Evolutionary conservation across 2,113 vertebrate genomes (phyloP).

Genomic region (Craseonycteris thonglongyai): DNA sequence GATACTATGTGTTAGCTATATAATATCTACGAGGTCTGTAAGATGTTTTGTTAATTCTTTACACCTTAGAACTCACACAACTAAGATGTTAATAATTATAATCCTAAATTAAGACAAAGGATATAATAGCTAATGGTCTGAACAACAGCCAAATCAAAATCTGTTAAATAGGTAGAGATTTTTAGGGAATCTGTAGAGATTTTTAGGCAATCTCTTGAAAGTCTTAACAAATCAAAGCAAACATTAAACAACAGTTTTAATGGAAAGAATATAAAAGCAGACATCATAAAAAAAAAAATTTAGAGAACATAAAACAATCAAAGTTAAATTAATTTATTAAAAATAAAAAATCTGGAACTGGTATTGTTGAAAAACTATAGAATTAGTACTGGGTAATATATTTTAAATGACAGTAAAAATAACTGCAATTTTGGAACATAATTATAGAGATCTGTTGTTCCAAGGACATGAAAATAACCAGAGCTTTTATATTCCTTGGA

Average conservation of each 20-base stretch:
- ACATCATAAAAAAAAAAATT: conserved; percentile 38
- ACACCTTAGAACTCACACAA: neutral
- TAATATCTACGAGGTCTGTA: neutral
- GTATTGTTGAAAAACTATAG: neutral
- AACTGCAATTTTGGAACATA: conserved; percentile 5
- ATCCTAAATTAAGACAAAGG: neutral
- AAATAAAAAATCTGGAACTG: conserved; percentile 25
- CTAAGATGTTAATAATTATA: conserved; percentile 15
- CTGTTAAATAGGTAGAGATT: neutral
- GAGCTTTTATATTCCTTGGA: conserved; percentile 21
- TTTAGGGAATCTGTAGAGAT: neutral
- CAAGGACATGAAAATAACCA: conserved; percentile 31
- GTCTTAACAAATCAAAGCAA: conserved; percentile 46
- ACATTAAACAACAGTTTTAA: conserved; percentile 39
- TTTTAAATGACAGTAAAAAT: conserved; percentile 38
- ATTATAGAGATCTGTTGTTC: conserved; percentile 44
- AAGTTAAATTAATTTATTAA: neutral
- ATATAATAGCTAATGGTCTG: neutral
- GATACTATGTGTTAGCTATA: neutral
- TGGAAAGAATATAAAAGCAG: conserved; percentile 35
- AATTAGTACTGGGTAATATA: neutral
- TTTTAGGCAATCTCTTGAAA: neutral
- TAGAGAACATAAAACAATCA: conserved; percentile 37
- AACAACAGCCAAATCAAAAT: neutral
- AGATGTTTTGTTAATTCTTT: conserved; percentile 3